phyloP scores from a whole-genome alignment of 2,888 invertebrate genomes.

The Galerucella nymphaeae region DNA sequence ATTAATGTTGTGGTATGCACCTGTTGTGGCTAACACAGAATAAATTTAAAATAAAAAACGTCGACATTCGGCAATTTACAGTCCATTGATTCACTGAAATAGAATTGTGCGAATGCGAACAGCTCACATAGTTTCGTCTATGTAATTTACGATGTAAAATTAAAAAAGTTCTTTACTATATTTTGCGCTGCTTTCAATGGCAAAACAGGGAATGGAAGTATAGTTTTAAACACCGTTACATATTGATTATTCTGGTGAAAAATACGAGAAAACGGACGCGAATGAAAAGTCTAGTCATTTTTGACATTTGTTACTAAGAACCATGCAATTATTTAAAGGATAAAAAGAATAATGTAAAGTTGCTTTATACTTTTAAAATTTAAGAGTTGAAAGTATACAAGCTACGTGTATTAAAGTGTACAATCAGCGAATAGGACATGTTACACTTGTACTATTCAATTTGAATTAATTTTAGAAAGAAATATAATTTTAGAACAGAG shows the following conservation, averaged over 20 bases:
- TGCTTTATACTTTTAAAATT: too few relatives aligned
- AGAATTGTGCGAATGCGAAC: conserved; percentile 20
- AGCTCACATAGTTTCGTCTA: conserved; percentile 17
- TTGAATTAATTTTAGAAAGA: not conserved
- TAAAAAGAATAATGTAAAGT: too few relatives aligned
- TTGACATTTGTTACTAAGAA: too few relatives aligned
- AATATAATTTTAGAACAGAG: too few relatives aligned
- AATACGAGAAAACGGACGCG: not conserved
- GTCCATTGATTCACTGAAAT: conserved; percentile 26
- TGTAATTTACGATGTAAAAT: conserved; percentile 13
- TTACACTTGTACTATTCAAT: too few relatives aligned
- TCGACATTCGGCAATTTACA: conserved; percentile 31
- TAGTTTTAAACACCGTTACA: too few relatives aligned
- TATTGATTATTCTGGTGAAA: too few relatives aligned
- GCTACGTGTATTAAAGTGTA: too few relatives aligned
- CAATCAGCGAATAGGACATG: too few relatives aligned
- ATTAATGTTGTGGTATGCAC: not conserved
- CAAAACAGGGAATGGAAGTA: not conserved
- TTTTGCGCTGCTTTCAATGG: conserved; percentile 5
- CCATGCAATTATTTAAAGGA: too few relatives aligned
- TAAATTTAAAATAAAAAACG: conserved; percentile 27
- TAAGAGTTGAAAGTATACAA: too few relatives aligned
- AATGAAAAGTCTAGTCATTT: too few relatives aligned
- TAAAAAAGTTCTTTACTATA: conserved; percentile 11
- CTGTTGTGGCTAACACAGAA: conserved; percentile 12